A percentile compares a stretch with the other conserved stretches of the same genome.
These are phyloP conservation scores for Cecropterus lyciades DNA, from an alignment of 1,140 invertebrate genomes.

Conservation along the genomic window DNA sequence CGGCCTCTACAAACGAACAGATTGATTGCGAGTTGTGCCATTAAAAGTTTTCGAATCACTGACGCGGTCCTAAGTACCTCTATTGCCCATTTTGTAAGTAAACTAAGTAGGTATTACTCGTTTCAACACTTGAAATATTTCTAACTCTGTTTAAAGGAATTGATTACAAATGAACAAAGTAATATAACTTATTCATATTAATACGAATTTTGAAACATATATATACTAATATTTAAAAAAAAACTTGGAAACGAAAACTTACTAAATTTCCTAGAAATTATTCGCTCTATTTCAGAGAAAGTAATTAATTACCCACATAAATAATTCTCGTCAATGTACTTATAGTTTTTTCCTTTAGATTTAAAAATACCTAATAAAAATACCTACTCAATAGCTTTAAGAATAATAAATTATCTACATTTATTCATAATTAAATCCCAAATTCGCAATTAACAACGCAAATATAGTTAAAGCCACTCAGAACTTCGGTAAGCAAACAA, in stretches of 20 bases:
- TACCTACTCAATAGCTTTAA: neutral
- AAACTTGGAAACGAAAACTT: too few relatives aligned
- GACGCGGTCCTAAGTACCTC: conserved; percentile 41
- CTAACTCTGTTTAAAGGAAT: too few relatives aligned
- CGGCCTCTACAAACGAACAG: conserved; percentile 34
- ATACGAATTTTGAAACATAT: too few relatives aligned
- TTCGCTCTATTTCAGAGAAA: too few relatives aligned
- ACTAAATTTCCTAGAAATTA: too few relatives aligned
- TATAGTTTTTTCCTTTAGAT: too few relatives aligned
- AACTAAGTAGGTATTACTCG: neutral
- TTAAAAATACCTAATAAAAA: neutral
- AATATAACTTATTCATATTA: too few relatives aligned
- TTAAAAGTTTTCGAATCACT: conserved; percentile 69
- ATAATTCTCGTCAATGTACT: too few relatives aligned
- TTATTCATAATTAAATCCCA: conserved; percentile 16
- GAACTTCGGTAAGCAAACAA: conserved; percentile 28
- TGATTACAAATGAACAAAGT: too few relatives aligned
- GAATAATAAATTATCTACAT: conserved; percentile 9
- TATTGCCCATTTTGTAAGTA: conserved; percentile 12
- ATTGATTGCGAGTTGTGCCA: conserved; percentile 49
- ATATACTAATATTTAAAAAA: too few relatives aligned
- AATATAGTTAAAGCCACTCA: conserved; percentile 22
- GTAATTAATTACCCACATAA: too few relatives aligned
- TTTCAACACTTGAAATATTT: neutral
- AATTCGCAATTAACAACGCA: conserved; percentile 31